phyloP scores from a whole-genome alignment of 2,113 vertebrate genomes.

The Clinocottus analis region DNA sequence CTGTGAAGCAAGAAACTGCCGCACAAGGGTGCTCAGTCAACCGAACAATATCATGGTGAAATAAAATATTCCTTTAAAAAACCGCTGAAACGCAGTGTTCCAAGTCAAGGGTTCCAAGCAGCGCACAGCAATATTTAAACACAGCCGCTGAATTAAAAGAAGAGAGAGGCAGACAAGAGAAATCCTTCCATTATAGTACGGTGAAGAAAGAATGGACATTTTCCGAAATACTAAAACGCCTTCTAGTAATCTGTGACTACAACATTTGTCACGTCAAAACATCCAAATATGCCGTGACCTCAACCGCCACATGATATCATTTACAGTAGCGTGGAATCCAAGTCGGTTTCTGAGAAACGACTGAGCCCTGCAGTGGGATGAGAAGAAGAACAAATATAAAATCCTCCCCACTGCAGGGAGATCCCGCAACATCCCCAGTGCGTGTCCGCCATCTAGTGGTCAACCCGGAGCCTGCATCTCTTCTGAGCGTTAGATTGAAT shows the following conservation, averaged over 20 bases:
- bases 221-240: not conserved
- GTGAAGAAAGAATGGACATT: not conserved
- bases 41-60: slow-evolving; percentile 19
- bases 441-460: slow-evolving; percentile 70
- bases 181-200: too few relatives aligned
- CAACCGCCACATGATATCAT: not conserved
- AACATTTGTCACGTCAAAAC: not conserved
- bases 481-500: not conserved
- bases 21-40: slow-evolving; percentile 21
- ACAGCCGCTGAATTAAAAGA: not conserved
- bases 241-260: not conserved
- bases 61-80: slow-evolving; percentile 16
- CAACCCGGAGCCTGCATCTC: not conserved
- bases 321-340: not conserved
- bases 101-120: not conserved
- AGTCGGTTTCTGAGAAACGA: not conserved
- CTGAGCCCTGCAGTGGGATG: not conserved
- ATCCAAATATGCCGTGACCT: not conserved
- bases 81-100: not conserved
- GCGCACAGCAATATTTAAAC: slow-evolving; percentile 27
- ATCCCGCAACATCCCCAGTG: slow-evolving; percentile 3
- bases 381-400: not conserved
- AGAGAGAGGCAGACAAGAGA: too few relatives aligned
- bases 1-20: slow-evolving; percentile 8
- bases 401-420: not conserved